Evolutionary conservation across 2,113 vertebrate genomes (phyloP).

Genomic region (Dicrurus megarhynchus): DNA sequence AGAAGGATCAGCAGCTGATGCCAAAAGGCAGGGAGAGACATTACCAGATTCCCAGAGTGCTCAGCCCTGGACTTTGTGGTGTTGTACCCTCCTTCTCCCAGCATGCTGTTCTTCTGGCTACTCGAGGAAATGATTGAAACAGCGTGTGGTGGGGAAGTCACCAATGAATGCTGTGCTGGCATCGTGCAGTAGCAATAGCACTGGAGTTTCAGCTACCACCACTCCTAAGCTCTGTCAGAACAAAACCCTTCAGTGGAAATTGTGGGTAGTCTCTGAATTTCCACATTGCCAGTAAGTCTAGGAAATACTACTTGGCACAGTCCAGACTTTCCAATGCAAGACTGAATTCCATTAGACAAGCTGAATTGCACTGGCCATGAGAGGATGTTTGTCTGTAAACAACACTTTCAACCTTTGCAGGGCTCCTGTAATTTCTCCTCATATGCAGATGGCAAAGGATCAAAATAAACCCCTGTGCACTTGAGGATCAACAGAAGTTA

Average conservation of each 20-base stretch:
- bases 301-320: background rate
- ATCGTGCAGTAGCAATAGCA: background rate
- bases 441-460: background rate
- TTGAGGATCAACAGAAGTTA: background rate
- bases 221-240: background rate
- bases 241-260: background rate
- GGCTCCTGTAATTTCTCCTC: background rate
- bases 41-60: background rate
- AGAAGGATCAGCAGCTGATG: background rate
- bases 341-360: background rate
- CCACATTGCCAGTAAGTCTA: background rate
- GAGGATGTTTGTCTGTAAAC: background rate
- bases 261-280: background rate
- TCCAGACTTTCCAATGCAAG: background rate
- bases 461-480: background rate
- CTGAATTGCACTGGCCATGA: background rate
- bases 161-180: background rate
- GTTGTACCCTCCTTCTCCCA: background rate
- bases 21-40: background rate
- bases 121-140: background rate
- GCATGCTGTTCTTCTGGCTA: background rate
- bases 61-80: background rate
- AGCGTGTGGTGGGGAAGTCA: background rate
- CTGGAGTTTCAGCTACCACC: background rate
- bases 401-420: background rate